phyloP scores from a whole-genome alignment of 2,797 vertebrate species.

The Pantherophis alleghaniensis region DNA sequence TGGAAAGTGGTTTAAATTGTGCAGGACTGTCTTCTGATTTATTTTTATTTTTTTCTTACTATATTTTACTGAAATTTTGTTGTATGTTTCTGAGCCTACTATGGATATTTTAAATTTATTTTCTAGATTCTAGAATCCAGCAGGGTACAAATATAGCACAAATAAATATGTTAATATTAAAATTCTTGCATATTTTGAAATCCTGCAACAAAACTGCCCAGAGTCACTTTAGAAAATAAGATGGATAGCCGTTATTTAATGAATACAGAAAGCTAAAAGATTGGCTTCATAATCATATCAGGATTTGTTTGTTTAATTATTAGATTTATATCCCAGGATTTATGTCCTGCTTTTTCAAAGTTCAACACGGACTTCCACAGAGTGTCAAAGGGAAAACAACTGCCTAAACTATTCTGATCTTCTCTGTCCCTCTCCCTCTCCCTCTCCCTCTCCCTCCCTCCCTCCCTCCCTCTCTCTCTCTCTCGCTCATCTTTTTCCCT shows the following conservation, averaged over 20 bases:
- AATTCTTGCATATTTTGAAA: background rate
- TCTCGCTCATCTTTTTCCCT: too few relatives aligned
- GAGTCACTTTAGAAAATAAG: background rate
- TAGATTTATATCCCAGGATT: background rate
- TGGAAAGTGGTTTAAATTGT: background rate
- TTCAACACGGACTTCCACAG: background rate
- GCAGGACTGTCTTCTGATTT: background rate
- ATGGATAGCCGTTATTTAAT: background rate
- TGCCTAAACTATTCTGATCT: background rate
- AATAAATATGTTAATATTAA: background rate
- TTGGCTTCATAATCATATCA: background rate
- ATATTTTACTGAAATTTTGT: background rate
- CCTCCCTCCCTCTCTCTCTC: too few relatives aligned
- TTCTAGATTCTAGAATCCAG: background rate
- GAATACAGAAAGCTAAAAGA: background rate
- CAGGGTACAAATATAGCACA: background rate
- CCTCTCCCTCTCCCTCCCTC: too few relatives aligned
- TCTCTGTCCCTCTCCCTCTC: too few relatives aligned
- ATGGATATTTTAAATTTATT: background rate
- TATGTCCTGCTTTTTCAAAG: background rate
- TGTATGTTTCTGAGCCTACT: background rate
- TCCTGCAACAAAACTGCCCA: background rate
- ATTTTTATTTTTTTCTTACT: background rate
- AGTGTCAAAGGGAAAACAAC: background rate
- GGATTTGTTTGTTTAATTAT: background rate